These are phyloP conservation scores for Pituophis catenifer DNA, from an alignment of 2,113 vertebrate species.

Conservation along the genomic window DNA sequence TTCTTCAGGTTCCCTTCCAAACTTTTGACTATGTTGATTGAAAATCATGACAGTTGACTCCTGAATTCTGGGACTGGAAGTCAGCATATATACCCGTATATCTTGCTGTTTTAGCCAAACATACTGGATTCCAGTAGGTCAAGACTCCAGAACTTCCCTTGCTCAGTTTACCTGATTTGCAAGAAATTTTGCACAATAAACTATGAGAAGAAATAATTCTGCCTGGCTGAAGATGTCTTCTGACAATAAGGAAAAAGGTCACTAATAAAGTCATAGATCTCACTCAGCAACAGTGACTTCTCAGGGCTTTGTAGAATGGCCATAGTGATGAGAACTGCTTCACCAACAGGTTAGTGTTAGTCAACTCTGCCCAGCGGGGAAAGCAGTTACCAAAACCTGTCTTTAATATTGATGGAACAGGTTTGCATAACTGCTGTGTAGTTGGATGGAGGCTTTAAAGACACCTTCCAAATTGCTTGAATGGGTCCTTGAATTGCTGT, in stretches of 20 bases:
- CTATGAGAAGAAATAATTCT: neutral
- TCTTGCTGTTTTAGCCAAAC: too few species aligned
- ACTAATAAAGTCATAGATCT: neutral
- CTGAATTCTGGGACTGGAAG: too few species aligned
- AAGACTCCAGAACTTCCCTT: too few species aligned
- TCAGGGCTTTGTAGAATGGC: neutral
- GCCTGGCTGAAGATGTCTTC: neutral
- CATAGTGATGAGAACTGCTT: neutral
- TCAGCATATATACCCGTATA: too few species aligned
- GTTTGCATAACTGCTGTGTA: neutral
- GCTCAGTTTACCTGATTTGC: too few species aligned
- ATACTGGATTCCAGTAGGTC: too few species aligned
- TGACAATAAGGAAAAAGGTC: neutral
- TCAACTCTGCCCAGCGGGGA: neutral
- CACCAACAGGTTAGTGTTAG: neutral
- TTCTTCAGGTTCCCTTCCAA: neutral
- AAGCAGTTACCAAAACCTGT: neutral
- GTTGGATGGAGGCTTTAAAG: neutral
- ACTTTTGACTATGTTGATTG: neutral
- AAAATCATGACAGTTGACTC: neutral
- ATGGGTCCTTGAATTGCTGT: neutral
- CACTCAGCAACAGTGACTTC: neutral
- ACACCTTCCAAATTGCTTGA: neutral
- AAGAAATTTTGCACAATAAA: neutral
- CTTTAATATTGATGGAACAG: neutral